Percentiles rank a stretch among this genome's conserved stretches.
Conservation (phyloP, 2,113 vertebrate species). For the Rallus limicola region DNA sequence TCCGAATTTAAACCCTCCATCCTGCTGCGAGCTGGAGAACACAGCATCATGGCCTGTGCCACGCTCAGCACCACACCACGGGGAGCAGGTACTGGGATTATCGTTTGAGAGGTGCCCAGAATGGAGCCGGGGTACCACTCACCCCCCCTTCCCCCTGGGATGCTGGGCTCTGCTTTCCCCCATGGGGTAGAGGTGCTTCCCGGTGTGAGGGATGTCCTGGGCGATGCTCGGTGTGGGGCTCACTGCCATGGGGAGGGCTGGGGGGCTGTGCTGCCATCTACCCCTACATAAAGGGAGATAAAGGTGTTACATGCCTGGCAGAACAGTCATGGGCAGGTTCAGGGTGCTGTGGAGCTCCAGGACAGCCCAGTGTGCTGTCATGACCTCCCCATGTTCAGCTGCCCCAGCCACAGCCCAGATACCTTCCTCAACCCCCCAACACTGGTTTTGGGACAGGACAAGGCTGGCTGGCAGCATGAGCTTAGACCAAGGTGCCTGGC, state of each 20-base stretch:
- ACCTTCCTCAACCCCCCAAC: background rate
- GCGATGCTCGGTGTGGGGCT: background rate
- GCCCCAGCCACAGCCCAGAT: background rate
- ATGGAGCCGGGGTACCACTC: background rate
- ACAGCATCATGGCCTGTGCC: background rate
- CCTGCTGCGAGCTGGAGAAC: constrained; percentile 34
- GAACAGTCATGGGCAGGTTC: background rate
- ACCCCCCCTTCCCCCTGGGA: too few relatives aligned
- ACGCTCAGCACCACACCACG: background rate
- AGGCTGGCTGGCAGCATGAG: background rate
- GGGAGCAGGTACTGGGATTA: constrained; percentile 5
- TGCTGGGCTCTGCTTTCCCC: background rate
- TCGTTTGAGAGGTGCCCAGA: background rate
- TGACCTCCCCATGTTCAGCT: accelerated
- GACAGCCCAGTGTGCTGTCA: background rate
- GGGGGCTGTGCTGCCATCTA: background rate
- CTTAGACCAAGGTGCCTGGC: accelerated
- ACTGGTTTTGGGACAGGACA: background rate
- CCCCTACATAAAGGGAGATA: accelerated
- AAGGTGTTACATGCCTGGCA: accelerated
- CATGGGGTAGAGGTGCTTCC: accelerated
- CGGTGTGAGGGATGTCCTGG: accelerated
- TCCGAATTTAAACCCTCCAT: constrained; percentile 42
- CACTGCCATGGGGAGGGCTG: accelerated
- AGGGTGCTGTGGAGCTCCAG: too few relatives aligned